Evolutionary conservation across 2,797 vertebrate genomes (phyloP), one percentile per base, ranked within the genome.

Genomic region (Scomberomorus guttatus): DNA sequence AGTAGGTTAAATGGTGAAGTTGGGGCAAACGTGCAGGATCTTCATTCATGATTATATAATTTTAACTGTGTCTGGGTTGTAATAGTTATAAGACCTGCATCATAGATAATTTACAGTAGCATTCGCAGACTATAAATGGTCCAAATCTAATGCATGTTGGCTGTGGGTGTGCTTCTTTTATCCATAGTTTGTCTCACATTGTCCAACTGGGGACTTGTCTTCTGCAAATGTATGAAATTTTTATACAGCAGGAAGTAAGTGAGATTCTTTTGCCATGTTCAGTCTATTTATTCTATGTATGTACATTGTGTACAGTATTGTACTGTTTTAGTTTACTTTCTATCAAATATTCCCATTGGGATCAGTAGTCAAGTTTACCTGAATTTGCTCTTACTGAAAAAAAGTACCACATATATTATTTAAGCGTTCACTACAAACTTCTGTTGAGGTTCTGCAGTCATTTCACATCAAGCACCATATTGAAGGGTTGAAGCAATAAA

Each of bases 101-200:
- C 61, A 68, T 71, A 15, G 64, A 85, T 72, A 32, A 85, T 87
- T 82, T 22, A 87, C 6, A 39, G 37, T 1, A 14, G 50, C 46
- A 56, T 22, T 68, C 44, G 25, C 39, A 68, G 10, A 22, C 11
- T 37, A 29, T 57, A 77, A 58, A 37, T 22, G 48, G 56, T 44
- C 27, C 34, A 60, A 34, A 60, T 18, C 6, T 32, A 75, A 65
- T 77, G 44, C 20, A 72, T n/a, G 29, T 2, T 58, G 48, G 55
- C 62, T 50, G 46, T 20, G 11, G 8, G 46, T 62, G 55, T 34
- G 65, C 51, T 3, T 56, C 20, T 70, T 29, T 13, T 48, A 46
- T 63, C 37, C 27, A 14, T 17, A 22, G 11, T 20, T 61, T 61
- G 24, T 64, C 39, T 61, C 11, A 20, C 29, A 37, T 24, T 63